Evolutionary conservation across 92 coral and sea anemone species (phyloP).

Genomic region (Epizoanthus scotinus): DNA sequence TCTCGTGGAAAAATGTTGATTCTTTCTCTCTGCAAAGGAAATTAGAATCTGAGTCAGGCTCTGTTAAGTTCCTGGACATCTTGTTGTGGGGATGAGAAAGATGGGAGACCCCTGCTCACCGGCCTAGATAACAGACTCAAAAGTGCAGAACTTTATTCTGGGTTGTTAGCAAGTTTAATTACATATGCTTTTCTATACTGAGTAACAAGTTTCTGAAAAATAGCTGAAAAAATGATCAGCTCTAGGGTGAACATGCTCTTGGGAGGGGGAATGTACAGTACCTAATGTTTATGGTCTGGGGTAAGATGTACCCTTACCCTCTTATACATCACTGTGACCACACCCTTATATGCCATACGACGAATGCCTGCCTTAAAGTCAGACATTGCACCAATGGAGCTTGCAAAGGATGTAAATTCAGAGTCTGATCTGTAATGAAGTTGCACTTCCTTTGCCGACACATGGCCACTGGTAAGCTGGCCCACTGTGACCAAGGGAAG

Average conservation of each 20-base stretch:
- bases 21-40: too few species aligned
- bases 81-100: too few species aligned
- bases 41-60: too few species aligned
- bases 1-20: too few species aligned
- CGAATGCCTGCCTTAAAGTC: constrained; percentile 93
- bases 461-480: constrained; percentile 44
- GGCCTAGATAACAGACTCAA: too few species aligned
- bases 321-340: constrained; percentile 69
- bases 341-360: constrained; percentile 86
- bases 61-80: too few species aligned
- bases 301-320: constrained; percentile 69
- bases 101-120: too few species aligned
- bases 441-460: constrained; percentile 58
- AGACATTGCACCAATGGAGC: constrained; percentile 79
- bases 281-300: constrained; percentile 40
- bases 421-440: constrained; percentile 64
- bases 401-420: constrained; percentile 66
- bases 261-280: neutral
- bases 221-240: neutral
- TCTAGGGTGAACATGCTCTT: neutral
- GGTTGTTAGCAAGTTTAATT: too few species aligned
- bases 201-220: neutral
- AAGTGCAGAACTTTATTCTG: too few species aligned
- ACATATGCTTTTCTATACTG: too few species aligned
- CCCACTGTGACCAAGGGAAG: constrained; percentile 66